These are phyloP conservation scores for Aphis gossypii DNA, from an alignment of 1,140 invertebrate genomes.

Conservation along the genomic window DNA sequence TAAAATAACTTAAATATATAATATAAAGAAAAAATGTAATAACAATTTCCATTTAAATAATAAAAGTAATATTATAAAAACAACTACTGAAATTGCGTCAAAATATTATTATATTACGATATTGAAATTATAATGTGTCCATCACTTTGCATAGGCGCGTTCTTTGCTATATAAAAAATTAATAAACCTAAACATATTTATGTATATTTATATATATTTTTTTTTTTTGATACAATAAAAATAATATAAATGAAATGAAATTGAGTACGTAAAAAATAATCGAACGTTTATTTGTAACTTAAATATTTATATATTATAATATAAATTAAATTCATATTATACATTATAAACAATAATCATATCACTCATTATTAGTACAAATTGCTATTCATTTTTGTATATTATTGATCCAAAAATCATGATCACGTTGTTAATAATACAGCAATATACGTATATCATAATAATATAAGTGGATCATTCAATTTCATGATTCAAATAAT, in stretches of 20 bases:
- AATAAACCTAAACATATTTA: too few species aligned
- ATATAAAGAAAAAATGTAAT: background rate
- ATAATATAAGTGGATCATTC: background rate
- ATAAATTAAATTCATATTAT: too few species aligned
- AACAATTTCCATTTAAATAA: background rate
- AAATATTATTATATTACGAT: background rate
- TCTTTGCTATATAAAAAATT: background rate
- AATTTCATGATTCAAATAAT: background rate
- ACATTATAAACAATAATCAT: too few species aligned
- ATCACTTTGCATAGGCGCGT: background rate
- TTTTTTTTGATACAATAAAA: too few species aligned
- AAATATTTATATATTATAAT: too few species aligned
- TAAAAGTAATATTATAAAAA: constrained; percentile 19
- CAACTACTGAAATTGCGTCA: background rate
- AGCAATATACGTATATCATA: background rate
- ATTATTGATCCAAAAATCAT: background rate
- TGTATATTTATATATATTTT: too few species aligned
- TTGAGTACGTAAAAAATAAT: too few species aligned
- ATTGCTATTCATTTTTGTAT: background rate
- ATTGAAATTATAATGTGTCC: background rate
- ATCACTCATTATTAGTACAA: background rate
- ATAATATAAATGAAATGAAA: background rate
- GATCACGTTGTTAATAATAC: background rate
- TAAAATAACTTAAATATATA: background rate
- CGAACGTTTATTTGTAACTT: too few species aligned